Percentiles rank a stretch among this genome's conserved stretches.
phyloP scores from a whole-genome alignment of 2,888 invertebrate genomes.

The Drosophila ustulata region DNA sequence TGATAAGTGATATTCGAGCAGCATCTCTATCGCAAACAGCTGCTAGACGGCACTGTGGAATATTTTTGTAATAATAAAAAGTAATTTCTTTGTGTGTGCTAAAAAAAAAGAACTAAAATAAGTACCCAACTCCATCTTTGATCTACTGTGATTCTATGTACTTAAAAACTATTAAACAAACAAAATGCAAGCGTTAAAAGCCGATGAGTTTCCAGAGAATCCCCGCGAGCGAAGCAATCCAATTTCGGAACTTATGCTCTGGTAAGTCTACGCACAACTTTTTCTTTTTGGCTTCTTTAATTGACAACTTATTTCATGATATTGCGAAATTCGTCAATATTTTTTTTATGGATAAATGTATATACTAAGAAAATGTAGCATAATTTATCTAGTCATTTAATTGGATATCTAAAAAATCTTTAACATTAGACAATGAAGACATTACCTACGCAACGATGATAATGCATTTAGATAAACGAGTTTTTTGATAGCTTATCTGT shows the following conservation, averaged over 20 bases:
- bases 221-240: slow-evolving; percentile 87
- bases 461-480: slow-evolving; percentile 1
- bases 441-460: slow-evolving; percentile 15
- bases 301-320: neutral
- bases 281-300: neutral
- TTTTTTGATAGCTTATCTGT: slow-evolving; percentile 41
- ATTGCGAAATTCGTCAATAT: neutral
- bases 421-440: slow-evolving; percentile 6
- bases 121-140: neutral
- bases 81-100: slow-evolving; percentile 7
- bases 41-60: slow-evolving; percentile 34
- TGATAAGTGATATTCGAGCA: slow-evolving; percentile 12
- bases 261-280: slow-evolving; percentile 77
- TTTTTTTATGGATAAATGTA: neutral
- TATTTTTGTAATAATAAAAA: slow-evolving; percentile 11
- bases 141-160: slow-evolving; percentile 9
- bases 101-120: slow-evolving; percentile 5
- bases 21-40: slow-evolving; percentile 28
- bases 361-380: neutral
- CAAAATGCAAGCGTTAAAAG: slow-evolving; percentile 84
- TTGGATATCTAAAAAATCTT: neutral
- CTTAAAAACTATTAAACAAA: slow-evolving; percentile 18
- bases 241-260: slow-evolving; percentile 88
- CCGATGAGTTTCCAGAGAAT: slow-evolving; percentile 83
- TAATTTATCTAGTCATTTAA: slow-evolving; percentile 10